Evolutionary conservation across 2,797 vertebrate species (phyloP).

Genomic region (Hypotaenidia philippensis): DNA sequence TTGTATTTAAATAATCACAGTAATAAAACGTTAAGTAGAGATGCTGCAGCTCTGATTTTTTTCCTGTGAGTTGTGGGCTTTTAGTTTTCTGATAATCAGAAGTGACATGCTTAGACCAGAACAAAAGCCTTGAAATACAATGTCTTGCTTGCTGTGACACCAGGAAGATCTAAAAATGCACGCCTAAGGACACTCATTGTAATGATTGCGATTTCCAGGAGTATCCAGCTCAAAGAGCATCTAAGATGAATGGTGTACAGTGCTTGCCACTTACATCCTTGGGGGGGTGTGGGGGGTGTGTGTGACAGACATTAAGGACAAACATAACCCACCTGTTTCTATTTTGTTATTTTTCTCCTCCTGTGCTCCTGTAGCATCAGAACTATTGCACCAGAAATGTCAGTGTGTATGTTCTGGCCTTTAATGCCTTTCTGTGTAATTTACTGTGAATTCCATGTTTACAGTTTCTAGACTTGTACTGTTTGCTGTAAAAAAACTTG

Average conservation of each 20-base stretch:
- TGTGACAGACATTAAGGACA: background rate
- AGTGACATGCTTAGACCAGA: background rate
- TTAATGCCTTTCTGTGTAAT: fast-evolving
- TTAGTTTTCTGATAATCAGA: background rate
- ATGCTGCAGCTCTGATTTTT: background rate
- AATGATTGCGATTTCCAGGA: background rate
- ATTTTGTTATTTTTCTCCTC: background rate
- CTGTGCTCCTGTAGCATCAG: background rate
- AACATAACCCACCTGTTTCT: background rate
- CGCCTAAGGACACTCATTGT: background rate
- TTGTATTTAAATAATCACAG: background rate
- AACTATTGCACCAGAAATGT: fast-evolving
- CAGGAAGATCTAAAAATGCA: background rate
- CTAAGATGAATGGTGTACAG: background rate
- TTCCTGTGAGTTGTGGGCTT: fast-evolving
- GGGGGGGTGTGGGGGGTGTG: background rate
- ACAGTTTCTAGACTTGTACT: fast-evolving
- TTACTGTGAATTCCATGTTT: fast-evolving
- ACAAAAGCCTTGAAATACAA: fast-evolving
- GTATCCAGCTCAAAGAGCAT: background rate
- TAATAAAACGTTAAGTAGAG: fast-evolving
- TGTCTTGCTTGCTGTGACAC: background rate
- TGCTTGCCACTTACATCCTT: background rate
- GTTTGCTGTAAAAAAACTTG: background rate
- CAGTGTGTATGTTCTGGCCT: fast-evolving